These are phyloP conservation scores for Microplitis demolitor DNA, from an alignment of 1,140 invertebrate species.

Conservation along the genomic window DNA sequence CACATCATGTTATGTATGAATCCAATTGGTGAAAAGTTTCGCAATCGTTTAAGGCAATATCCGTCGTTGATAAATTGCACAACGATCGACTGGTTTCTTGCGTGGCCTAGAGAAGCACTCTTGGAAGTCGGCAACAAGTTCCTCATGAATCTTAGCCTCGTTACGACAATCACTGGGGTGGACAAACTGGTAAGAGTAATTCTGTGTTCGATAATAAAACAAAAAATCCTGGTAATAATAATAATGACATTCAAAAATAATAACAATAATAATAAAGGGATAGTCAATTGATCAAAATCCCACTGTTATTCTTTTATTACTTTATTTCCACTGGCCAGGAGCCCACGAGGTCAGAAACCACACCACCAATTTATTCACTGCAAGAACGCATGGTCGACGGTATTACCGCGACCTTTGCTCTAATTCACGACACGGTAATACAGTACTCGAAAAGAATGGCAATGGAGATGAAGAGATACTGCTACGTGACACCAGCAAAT, in stretches of 20 bases:
- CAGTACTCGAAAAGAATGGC: conserved; percentile 74
- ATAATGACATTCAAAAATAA: neutral
- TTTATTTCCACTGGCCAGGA: conserved; percentile 25
- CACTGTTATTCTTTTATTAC: neutral
- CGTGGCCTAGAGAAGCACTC: conserved; percentile 86
- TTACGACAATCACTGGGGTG: conserved; percentile 68
- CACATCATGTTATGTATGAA: conserved; percentile 86
- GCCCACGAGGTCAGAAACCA: conserved; percentile 29
- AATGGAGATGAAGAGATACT: conserved; percentile 76
- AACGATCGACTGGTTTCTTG: conserved; percentile 87
- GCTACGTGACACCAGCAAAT: conserved; percentile 86
- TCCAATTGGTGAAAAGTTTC: conserved; percentile 79
- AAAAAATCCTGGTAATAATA: too few relatives aligned
- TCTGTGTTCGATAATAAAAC: too few relatives aligned
- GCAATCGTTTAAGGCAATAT: conserved; percentile 82
- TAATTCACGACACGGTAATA: conserved; percentile 78
- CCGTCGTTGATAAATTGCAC: conserved; percentile 84
- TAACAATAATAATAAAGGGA: neutral
- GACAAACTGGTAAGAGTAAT: conserved; percentile 49
- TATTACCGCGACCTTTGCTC: conserved; percentile 74
- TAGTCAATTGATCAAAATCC: neutral
- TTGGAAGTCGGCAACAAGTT: conserved; percentile 80
- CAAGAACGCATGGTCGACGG: conserved; percentile 68
- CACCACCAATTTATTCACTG: conserved; percentile 34
- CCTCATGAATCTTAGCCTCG: conserved; percentile 69